Conservation (phyloP, 2,888 invertebrate genomes). For the Leptopilina syphax region DNA sequence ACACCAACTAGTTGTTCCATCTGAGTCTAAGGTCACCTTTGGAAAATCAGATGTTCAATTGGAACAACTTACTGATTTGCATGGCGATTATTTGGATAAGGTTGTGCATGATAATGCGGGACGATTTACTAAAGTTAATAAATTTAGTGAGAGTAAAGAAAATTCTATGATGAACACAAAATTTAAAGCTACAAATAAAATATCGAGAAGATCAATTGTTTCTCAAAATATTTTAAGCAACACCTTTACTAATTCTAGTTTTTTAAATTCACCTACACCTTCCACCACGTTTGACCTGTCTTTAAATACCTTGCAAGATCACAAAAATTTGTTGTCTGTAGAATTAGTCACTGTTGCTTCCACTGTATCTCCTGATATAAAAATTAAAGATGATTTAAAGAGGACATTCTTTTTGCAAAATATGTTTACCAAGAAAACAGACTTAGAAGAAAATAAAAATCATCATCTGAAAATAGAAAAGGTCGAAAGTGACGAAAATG, state of each 20-base stretch:
- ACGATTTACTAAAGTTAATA: background rate
- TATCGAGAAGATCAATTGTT: background rate
- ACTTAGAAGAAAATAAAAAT: background rate
- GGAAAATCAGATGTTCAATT: background rate
- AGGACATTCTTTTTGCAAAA: background rate
- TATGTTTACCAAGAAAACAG: background rate
- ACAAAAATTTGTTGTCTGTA: background rate
- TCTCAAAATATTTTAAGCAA: background rate
- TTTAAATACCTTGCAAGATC: background rate
- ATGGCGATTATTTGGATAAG: conserved; percentile 60
- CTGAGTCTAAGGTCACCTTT: conserved; percentile 27
- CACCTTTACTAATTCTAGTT: background rate
- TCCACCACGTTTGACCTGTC: background rate
- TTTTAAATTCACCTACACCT: background rate
- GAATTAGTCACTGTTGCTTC: background rate
- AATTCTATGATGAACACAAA: background rate
- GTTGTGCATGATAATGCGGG: conserved; percentile 61
- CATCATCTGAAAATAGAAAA: no score
- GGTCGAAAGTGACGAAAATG: no score
- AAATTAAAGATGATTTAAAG: background rate
- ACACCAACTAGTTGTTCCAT: conserved; percentile 67
- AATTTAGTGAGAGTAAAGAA: background rate
- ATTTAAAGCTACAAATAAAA: background rate
- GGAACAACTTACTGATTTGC: conserved; percentile 52
- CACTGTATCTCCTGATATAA: background rate